Conservation (phyloP, 2,113 vertebrate species). For the Sturnus vulgaris region DNA sequence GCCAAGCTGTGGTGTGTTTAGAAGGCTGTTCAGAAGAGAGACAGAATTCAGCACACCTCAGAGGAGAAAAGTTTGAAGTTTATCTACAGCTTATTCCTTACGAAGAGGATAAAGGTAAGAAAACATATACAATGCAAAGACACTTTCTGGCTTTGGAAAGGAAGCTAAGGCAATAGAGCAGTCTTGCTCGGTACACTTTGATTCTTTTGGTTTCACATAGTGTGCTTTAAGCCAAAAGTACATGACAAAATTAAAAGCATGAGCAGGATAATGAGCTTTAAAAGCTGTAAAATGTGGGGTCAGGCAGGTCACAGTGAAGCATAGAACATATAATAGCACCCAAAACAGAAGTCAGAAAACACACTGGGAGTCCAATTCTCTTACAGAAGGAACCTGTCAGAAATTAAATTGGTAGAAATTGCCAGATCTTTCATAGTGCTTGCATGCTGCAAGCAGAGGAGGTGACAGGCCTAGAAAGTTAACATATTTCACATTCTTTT, state of each 20-base stretch:
- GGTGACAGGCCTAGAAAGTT: not conserved
- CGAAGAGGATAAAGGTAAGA: not conserved
- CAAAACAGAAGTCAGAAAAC: not conserved
- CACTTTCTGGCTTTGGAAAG: not conserved
- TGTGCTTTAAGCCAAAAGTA: not conserved
- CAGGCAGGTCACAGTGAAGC: not conserved
- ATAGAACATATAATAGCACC: not conserved
- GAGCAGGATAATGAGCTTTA: not conserved
- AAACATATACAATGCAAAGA: not conserved
- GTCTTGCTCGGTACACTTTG: not conserved
- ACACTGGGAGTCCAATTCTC: not conserved
- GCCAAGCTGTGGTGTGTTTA: conserved; percentile 33
- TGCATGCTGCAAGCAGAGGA: not conserved
- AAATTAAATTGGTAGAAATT: not conserved
- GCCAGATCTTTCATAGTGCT: not conserved
- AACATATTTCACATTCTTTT: not conserved
- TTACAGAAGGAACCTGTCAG: not conserved
- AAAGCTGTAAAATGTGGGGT: not conserved
- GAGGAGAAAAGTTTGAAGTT: not conserved
- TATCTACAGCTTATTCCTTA: not conserved
- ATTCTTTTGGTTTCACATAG: not conserved
- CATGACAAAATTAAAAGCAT: not conserved
- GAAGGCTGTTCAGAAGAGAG: not conserved
- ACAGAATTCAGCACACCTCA: conserved; percentile 31
- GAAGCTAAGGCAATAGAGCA: not conserved